Conservation (phyloP, 2,113 vertebrate genomes). For the Oncorhynchus mykiss region DNA sequence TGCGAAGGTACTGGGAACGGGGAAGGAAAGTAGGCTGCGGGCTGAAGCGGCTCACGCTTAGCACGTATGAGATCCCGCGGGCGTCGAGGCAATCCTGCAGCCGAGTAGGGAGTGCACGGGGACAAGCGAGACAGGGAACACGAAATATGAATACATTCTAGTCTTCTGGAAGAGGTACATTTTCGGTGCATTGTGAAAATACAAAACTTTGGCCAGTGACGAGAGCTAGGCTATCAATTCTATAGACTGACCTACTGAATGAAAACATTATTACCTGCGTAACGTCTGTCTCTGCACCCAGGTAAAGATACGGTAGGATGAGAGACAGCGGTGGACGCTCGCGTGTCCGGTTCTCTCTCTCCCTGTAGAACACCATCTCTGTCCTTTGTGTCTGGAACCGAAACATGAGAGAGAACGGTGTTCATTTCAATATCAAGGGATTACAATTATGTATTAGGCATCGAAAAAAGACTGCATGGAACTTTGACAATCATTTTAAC, state of each 20-base stretch:
- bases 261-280: conserved; percentile 66
- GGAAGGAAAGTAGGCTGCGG: conserved; percentile 76
- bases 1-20: conserved; percentile 72
- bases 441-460: not conserved
- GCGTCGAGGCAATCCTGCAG: conserved; percentile 70
- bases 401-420: not conserved
- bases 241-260: not conserved
- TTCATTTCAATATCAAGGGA: not conserved
- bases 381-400: conserved; percentile 1
- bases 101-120: conserved; percentile 11
- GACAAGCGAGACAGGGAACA: not conserved
- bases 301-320: conserved; percentile 78
- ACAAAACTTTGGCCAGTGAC: too few species aligned
- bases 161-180: not conserved
- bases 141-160: not conserved
- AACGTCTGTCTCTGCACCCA: conserved; percentile 80
- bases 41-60: conserved; percentile 78
- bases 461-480: not conserved
- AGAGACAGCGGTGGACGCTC: conserved; percentile 62
- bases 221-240: too few species aligned
- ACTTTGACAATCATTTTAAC: not conserved
- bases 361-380: conserved; percentile 69
- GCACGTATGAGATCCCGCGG: conserved; percentile 75
- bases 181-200: not conserved
- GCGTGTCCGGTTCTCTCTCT: conserved; percentile 43